Conservation (phyloP, 2,113 vertebrate species). For the Glareola pratincola region DNA sequence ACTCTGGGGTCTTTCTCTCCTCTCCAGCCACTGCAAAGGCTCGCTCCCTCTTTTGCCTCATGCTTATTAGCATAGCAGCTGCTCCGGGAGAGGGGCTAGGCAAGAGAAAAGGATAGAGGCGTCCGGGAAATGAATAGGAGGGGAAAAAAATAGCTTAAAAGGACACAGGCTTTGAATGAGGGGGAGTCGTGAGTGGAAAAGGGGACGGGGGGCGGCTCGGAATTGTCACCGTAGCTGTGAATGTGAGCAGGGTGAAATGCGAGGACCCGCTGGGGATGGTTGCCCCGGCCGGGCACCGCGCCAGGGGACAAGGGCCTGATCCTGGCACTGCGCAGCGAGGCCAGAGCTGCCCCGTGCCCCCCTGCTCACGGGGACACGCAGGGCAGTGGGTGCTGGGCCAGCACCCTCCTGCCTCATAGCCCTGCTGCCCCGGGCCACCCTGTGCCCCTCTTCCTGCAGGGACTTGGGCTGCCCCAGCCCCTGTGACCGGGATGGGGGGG, state of each 20-base stretch:
- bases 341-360: background rate
- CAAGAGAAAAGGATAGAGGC: constrained; percentile 76
- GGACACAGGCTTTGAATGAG: constrained; percentile 79
- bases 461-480: background rate
- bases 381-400: rapidly evolving
- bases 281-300: background rate
- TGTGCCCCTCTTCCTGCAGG: background rate
- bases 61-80: constrained; percentile 98
- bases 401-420: background rate
- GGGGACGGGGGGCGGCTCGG: constrained; percentile 8
- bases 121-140: constrained; percentile 87
- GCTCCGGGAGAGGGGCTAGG: constrained; percentile 78
- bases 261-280: background rate
- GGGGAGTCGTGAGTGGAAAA: constrained; percentile 56
- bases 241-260: constrained; percentile 11
- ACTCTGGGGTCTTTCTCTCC: constrained; percentile 69
- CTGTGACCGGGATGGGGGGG: too few species aligned
- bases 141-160: constrained; percentile 81
- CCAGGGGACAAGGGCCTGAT: rapidly evolving
- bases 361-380: background rate
- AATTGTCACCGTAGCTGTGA: constrained; percentile 1
- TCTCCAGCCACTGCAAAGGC: constrained; percentile 36
- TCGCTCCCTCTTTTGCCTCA: constrained; percentile 63
- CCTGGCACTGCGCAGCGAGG: background rate
- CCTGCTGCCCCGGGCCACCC: background rate